Evolutionary conservation across 2,113 vertebrate genomes (phyloP).

Genomic region (Hypocryptadius cinnamomeus): DNA sequence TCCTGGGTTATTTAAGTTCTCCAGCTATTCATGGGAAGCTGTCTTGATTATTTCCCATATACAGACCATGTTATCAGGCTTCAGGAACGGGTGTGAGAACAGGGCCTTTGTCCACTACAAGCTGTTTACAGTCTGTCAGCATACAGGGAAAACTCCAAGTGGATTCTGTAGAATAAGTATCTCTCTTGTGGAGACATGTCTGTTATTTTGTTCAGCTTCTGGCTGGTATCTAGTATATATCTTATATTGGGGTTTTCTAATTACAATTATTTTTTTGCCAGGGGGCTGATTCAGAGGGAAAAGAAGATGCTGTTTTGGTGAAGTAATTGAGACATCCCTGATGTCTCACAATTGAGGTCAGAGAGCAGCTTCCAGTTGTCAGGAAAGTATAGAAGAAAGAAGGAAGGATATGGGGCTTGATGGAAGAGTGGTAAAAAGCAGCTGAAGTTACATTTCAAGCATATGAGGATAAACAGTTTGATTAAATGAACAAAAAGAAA

Average conservation of each 20-base stretch:
- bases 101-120: neutral
- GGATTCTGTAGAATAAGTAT: neutral
- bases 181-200: neutral
- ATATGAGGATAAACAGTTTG: neutral
- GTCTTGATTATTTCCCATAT: neutral
- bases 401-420: neutral
- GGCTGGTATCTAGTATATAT: neutral
- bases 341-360: neutral
- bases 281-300: neutral
- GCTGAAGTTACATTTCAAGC: neutral
- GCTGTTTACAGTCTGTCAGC: neutral
- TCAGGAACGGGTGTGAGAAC: neutral
- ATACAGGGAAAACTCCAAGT: neutral
- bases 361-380: neutral
- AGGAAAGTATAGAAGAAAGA: neutral
- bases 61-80: neutral
- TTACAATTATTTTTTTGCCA: neutral
- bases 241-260: rapidly evolving
- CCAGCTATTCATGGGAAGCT: neutral
- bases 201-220: neutral
- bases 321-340: neutral
- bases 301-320: neutral
- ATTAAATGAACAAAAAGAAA: neutral
- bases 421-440: neutral
- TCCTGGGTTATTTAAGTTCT: neutral